A percentile compares a stretch with the other conserved stretches of the same genome.
phyloP scores from a whole-genome alignment of 2,797 vertebrate genomes.

The Craterocephalus amniculus region DNA sequence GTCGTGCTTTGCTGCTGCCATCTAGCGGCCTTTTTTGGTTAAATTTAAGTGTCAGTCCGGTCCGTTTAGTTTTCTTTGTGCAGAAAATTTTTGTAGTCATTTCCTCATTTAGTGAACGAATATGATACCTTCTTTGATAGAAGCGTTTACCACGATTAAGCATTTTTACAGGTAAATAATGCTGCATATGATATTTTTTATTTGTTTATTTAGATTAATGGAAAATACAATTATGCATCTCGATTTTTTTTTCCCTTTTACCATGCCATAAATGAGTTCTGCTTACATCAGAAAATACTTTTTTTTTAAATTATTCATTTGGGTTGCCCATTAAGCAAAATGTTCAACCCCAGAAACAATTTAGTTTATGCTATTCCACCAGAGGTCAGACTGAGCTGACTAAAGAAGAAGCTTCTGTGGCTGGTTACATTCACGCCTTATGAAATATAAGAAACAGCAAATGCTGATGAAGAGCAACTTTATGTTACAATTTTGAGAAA shows the following conservation, averaged over 20 bases:
- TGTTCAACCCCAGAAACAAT: not conserved
- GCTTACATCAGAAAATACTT: not conserved
- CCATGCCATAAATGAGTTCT: too few relatives aligned
- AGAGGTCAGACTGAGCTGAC: constrained; percentile 52
- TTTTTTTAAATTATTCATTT: not conserved
- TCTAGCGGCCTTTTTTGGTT: not conserved
- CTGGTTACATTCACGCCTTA: not conserved
- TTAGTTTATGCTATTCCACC: constrained; percentile 36
- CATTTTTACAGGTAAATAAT: too few relatives aligned
- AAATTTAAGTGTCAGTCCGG: too few relatives aligned
- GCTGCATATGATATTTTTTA: too few relatives aligned
- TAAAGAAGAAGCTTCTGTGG: not conserved
- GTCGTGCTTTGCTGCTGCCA: not conserved
- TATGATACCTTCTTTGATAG: too few relatives aligned
- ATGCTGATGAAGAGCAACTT: not conserved
- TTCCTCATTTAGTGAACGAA: not conserved
- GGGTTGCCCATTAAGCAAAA: not conserved
- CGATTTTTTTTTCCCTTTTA: not conserved
- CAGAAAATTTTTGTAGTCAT: too few relatives aligned
- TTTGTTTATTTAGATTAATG: not conserved
- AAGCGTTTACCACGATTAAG: too few relatives aligned
- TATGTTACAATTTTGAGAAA: not conserved
- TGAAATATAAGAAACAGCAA: not conserved
- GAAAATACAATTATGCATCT: not conserved
- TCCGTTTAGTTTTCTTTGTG: too few relatives aligned